A percentile compares a stretch with the other conserved stretches of the same genome.
These are phyloP conservation scores for Sciaenops ocellatus DNA, from an alignment of 2,797 vertebrate genomes.

Conservation along the genomic window DNA sequence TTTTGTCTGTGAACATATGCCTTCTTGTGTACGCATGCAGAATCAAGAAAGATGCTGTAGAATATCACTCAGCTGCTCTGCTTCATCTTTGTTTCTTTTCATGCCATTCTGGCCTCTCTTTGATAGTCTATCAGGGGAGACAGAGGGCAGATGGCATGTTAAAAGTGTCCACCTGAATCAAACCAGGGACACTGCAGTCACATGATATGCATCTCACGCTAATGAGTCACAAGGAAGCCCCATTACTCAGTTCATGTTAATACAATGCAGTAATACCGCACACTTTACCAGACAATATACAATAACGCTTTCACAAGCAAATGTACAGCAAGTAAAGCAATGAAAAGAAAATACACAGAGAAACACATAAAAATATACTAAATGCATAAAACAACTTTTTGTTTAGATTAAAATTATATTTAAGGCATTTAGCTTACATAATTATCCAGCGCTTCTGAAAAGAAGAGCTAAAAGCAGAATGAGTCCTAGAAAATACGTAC, in stretches of 20 bases:
- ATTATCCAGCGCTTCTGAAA: slow-evolving; percentile 12
- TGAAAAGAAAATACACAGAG: neutral
- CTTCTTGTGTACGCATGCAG: neutral
- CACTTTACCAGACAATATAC: slow-evolving; percentile 3
- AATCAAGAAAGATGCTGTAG: neutral
- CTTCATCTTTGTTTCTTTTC: neutral
- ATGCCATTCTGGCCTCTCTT: slow-evolving; percentile 7
- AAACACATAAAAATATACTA: neutral
- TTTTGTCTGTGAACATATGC: neutral
- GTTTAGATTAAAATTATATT: neutral
- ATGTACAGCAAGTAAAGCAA: slow-evolving; percentile 21
- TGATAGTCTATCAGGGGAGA: neutral
- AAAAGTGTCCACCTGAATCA: slow-evolving; percentile 5
- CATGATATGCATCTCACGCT: slow-evolving; percentile 8
- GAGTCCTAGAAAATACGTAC: slow-evolving; percentile 3
- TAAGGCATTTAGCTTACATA: slow-evolving; percentile 22
- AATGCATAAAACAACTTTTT: slow-evolving; percentile 1
- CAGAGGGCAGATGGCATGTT: neutral
- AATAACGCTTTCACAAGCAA: slow-evolving; percentile 24
- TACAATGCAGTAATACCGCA: neutral
- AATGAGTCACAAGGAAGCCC: neutral
- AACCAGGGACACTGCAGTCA: slow-evolving; percentile 6
- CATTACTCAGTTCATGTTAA: neutral
- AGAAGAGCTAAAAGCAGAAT: slow-evolving; percentile 13
- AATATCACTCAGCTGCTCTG: neutral